A percentile compares a stretch with the other conserved stretches of the same genome.
Conservation (phyloP, 1,140 invertebrate genomes). For the Steinernema feltiae region DNA sequence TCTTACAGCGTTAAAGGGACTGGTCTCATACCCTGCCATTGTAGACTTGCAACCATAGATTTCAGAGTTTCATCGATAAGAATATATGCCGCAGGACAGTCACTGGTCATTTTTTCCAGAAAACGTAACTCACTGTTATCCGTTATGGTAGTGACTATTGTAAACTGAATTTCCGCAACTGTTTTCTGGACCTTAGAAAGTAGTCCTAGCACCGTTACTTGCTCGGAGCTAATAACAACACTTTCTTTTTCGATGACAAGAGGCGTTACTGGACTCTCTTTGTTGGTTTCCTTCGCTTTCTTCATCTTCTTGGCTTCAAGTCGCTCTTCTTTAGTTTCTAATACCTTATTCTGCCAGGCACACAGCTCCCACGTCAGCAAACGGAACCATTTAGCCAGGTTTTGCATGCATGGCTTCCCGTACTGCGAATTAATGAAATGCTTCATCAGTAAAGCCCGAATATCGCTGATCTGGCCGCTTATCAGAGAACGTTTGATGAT, state of each 20-base stretch:
- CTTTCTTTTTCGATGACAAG: background rate
- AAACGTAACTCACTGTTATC: background rate
- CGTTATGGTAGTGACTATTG: background rate
- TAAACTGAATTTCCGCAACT: background rate
- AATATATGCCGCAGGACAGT: background rate
- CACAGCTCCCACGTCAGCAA: background rate
- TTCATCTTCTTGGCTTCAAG: background rate
- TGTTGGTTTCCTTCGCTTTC: background rate
- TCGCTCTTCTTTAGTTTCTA: background rate
- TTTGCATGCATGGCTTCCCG: background rate
- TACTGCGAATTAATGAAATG: conserved; percentile 3
- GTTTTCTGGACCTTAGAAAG: background rate
- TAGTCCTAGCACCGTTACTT: background rate
- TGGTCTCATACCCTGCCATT: background rate
- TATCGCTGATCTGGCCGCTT: background rate
- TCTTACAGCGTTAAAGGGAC: background rate
- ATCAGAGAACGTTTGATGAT: background rate
- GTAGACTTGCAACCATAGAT: background rate
- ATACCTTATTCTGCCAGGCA: background rate
- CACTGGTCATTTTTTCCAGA: background rate
- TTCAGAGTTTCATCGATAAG: background rate
- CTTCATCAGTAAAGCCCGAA: background rate
- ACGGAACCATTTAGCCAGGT: background rate
- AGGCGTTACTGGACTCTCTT: background rate
- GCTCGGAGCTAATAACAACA: background rate